A percentile compares a stretch with the other conserved stretches of the same genome.
Conservation (phyloP, 2,113 vertebrate species). For the Mustela nigripes region DNA sequence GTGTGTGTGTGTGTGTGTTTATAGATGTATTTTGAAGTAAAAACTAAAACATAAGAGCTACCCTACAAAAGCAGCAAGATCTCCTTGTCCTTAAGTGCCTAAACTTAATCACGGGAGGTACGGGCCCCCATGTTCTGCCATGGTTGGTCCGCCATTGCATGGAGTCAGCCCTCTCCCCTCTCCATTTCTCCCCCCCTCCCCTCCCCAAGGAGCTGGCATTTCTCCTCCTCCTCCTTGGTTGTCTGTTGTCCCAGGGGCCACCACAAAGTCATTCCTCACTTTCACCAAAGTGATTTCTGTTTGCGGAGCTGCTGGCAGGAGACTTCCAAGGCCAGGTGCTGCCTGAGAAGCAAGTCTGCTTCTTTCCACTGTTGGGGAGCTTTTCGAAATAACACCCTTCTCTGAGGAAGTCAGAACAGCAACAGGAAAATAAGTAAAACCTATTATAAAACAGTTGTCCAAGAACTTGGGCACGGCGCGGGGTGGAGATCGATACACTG, state of each 20-base stretch:
- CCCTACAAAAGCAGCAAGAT: background rate
- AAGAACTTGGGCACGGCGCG: slow-evolving; percentile 87
- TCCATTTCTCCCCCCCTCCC: accelerated
- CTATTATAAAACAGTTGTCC: slow-evolving; percentile 93
- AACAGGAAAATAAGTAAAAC: slow-evolving; percentile 92
- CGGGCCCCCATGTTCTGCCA: background rate
- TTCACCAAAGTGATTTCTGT: slow-evolving; percentile 85
- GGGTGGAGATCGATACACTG: slow-evolving; percentile 90
- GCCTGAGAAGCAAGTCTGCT: slow-evolving; percentile 84
- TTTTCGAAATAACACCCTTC: slow-evolving; percentile 90
- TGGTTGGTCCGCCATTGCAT: background rate
- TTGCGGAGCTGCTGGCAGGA: slow-evolving; percentile 85
- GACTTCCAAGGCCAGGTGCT: slow-evolving; percentile 79
- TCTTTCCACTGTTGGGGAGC: slow-evolving; percentile 89
- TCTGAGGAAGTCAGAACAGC: slow-evolving; percentile 90
- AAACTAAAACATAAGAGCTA: background rate
- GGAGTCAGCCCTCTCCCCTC: too few relatives aligned
- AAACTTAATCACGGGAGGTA: background rate
- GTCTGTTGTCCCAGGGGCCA: slow-evolving; percentile 76
- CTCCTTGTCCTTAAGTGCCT: background rate
- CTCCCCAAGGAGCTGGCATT: slow-evolving; percentile 67
- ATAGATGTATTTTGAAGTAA: background rate
- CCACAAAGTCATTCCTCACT: slow-evolving; percentile 83
- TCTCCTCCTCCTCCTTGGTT: slow-evolving; percentile 77
- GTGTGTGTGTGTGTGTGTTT: background rate